phyloP scores from a whole-genome alignment of 2,113 vertebrate genomes.

The Xenopus laevis region DNA sequence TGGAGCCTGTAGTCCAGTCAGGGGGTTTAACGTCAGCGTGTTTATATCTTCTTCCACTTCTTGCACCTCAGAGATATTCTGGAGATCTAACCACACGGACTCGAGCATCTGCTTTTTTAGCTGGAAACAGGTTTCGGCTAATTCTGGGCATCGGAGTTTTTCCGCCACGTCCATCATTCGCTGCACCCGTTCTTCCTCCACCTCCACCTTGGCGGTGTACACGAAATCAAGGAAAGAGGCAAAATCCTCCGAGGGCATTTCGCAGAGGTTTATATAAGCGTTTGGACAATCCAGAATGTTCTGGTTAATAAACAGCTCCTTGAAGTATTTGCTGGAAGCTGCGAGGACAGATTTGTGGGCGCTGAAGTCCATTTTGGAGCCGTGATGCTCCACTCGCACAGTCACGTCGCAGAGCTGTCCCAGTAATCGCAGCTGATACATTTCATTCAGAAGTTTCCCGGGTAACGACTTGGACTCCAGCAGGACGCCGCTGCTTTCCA shows the following conservation, averaged over 20 bases:
- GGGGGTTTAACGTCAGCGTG: not conserved
- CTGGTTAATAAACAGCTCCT: conserved; percentile 75
- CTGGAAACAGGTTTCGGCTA: conserved; percentile 76
- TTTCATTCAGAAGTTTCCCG: conserved; percentile 75
- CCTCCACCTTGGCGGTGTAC: conserved; percentile 81
- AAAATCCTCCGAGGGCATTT: conserved; percentile 73
- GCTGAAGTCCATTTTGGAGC: conserved; percentile 76
- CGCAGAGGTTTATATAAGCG: conserved; percentile 70
- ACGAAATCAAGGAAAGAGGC: conserved; percentile 87
- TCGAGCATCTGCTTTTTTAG: conserved; percentile 75
- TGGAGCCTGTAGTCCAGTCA: conserved; percentile 19
- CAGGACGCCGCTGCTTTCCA: conserved; percentile 74
- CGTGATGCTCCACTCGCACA: conserved; percentile 82
- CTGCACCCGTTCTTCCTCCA: conserved; percentile 73
- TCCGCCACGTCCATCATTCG: conserved; percentile 75
- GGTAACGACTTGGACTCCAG: conserved; percentile 79
- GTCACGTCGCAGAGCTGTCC: conserved; percentile 87
- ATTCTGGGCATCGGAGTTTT: conserved; percentile 79
- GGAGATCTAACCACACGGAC: conserved; percentile 69
- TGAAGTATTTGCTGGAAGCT: conserved; percentile 91
- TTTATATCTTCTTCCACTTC: conserved; percentile 39
- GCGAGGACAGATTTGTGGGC: conserved; percentile 89
- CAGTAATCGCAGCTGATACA: conserved; percentile 80
- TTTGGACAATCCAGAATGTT: conserved; percentile 53
- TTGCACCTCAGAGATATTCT: conserved; percentile 68